Percentiles rank a stretch among this genome's conserved stretches.
Conservation (phyloP, 2,113 vertebrate genomes). For the Ageneiosus marmoratus region DNA sequence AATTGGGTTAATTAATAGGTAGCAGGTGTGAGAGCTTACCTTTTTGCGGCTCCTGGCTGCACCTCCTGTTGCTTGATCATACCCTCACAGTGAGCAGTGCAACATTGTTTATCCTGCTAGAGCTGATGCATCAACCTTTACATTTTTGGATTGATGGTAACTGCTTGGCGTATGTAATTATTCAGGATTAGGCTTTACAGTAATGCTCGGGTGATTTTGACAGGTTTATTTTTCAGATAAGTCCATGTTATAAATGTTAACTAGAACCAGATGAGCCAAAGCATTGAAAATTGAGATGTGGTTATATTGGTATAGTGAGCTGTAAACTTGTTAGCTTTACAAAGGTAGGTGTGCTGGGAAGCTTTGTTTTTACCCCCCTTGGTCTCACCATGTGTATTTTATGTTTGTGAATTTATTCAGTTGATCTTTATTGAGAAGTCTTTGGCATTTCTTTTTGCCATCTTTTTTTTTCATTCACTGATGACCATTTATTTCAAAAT, state of each 20-base stretch:
- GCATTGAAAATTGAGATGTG: not conserved
- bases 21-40: no score
- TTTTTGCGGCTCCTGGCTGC: no score
- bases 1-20: no score
- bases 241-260: not conserved
- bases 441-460: slow-evolving; percentile 57
- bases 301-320: not conserved
- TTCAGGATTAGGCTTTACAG: slow-evolving; percentile 31
- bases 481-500: slow-evolving; percentile 68
- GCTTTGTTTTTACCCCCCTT: slow-evolving; percentile 73
- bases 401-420: slow-evolving; percentile 67
- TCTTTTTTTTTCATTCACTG: slow-evolving; percentile 12
- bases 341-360: slow-evolving; percentile 87
- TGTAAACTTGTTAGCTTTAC: not conserved
- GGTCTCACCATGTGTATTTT: slow-evolving; percentile 74
- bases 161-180: slow-evolving; percentile 72
- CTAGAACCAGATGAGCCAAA: not conserved
- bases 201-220: slow-evolving; percentile 30
- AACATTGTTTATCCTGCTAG: slow-evolving; percentile 68
- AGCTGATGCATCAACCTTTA: slow-evolving; percentile 80
- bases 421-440: slow-evolving; percentile 74
- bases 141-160: slow-evolving; percentile 84
- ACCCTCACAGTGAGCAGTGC: slow-evolving; percentile 48
- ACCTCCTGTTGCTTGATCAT: no score
- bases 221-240: not conserved